Conservation (phyloP, 30 jellyfish, hydroid and myxozoan genomes). For the Clytia hemisphaerica region DNA sequence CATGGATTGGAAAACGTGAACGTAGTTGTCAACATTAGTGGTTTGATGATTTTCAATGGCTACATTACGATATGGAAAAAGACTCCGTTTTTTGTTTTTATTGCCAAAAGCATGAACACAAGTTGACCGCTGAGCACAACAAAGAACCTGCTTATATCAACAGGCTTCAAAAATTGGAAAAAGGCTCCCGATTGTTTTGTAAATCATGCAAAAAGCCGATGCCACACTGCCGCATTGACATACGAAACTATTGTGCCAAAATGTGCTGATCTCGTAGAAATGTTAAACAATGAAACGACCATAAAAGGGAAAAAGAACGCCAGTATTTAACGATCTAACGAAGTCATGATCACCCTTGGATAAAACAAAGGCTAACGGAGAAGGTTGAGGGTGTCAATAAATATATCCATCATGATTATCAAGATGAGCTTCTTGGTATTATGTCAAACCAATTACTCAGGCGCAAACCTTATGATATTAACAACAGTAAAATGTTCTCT, state of each 20-base stretch:
- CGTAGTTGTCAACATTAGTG: slow-evolving; percentile 33
- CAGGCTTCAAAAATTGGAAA: slow-evolving; percentile 27
- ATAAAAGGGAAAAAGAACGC: slow-evolving; percentile 24
- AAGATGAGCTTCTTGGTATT: slow-evolving; percentile 21
- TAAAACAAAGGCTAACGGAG: slow-evolving; percentile 12
- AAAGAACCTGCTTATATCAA: slow-evolving; percentile 30
- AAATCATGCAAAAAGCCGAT: slow-evolving; percentile 10
- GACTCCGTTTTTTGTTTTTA: too few relatives aligned
- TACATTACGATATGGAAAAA: slow-evolving; percentile 25
- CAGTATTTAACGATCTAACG: slow-evolving; percentile 13
- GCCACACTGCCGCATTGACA: slow-evolving; percentile 29
- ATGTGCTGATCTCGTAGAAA: slow-evolving; percentile 18
- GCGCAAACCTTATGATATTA: too few relatives aligned
- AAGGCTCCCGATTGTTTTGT: slow-evolving; percentile 16
- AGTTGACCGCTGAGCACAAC: slow-evolving; percentile 41
- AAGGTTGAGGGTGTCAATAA: slow-evolving; percentile 21
- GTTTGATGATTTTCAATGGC: slow-evolving; percentile 12
- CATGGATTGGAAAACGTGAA: slow-evolving; percentile 23
- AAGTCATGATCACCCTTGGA: slow-evolving; percentile 9
- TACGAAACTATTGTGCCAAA: too few relatives aligned
- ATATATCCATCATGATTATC: slow-evolving; percentile 26
- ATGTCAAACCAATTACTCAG: too few relatives aligned
- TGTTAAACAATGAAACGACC: slow-evolving; percentile 13
- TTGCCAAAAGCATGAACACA: slow-evolving; percentile 21
- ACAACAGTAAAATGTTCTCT: too few relatives aligned